phyloP scores from a whole-genome alignment of 2,113 vertebrate genomes.

The Mustelus asterias region DNA sequence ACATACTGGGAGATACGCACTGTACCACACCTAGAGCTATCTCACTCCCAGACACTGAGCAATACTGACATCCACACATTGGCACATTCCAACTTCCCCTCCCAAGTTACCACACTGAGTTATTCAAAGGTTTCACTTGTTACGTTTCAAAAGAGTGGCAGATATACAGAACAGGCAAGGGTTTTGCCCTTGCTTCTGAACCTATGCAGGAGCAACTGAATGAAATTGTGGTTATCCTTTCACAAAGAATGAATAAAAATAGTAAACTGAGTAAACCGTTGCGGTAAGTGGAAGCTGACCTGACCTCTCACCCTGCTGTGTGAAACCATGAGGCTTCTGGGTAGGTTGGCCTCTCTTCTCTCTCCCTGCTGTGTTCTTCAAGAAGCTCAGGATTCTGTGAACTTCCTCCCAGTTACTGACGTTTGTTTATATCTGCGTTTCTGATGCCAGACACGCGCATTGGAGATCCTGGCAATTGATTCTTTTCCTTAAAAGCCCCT shows the following conservation, averaged over 20 bases:
- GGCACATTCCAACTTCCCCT: neutral
- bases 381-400: neutral
- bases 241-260: neutral
- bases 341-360: neutral
- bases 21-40: neutral
- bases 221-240: neutral
- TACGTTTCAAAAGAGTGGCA: neutral
- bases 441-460: neutral
- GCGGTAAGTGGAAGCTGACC: neutral
- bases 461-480: neutral
- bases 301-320: neutral
- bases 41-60: neutral
- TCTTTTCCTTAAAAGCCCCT: neutral
- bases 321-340: neutral
- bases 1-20: neutral
- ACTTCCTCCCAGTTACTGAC: neutral
- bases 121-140: slow-evolving; percentile 3
- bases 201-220: neutral
- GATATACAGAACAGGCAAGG: neutral
- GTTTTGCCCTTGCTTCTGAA: neutral
- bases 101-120: neutral
- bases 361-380: neutral
- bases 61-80: neutral
- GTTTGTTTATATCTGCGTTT: neutral
- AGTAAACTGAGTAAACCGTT: neutral